These are phyloP conservation scores for Melanocharis versteri DNA, from an alignment of 2,113 vertebrate species.

Conservation along the genomic window DNA sequence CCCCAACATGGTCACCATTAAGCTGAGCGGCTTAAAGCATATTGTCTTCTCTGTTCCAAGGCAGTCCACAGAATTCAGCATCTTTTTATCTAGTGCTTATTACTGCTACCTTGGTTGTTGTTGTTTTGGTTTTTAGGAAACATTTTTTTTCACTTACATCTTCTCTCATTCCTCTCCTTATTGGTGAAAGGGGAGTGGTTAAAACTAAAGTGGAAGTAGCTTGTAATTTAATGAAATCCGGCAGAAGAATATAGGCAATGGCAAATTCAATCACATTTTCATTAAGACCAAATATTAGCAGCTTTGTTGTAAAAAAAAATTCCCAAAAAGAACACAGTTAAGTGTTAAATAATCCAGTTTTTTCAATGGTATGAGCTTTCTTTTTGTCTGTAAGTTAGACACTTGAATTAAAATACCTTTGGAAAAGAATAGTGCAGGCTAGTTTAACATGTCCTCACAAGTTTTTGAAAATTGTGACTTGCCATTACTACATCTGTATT, in stretches of 20 bases:
- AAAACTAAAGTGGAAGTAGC: not conserved
- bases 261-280: not conserved
- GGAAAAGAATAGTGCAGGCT: not conserved
- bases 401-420: not conserved
- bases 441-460: not conserved
- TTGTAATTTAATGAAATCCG: not conserved
- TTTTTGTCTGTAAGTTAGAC: not conserved
- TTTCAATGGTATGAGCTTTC: not conserved
- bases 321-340: not conserved
- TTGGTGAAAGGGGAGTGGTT: not conserved
- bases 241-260: not conserved
- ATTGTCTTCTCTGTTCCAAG: not conserved
- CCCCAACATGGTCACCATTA: not conserved
- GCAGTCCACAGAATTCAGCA: not conserved
- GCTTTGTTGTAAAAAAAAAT: not conserved
- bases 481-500: rapidly evolving
- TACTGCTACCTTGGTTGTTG: not conserved
- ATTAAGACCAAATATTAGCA: not conserved
- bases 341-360: not conserved
- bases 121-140: not conserved
- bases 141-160: not conserved
- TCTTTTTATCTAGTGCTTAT: not conserved
- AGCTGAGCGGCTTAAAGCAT: not conserved
- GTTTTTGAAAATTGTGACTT: not conserved
- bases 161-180: not conserved